A percentile compares a stretch with the other conserved stretches of the same genome.
Conservation (phyloP, 2,888 invertebrate species). For the Luperina testacea region DNA sequence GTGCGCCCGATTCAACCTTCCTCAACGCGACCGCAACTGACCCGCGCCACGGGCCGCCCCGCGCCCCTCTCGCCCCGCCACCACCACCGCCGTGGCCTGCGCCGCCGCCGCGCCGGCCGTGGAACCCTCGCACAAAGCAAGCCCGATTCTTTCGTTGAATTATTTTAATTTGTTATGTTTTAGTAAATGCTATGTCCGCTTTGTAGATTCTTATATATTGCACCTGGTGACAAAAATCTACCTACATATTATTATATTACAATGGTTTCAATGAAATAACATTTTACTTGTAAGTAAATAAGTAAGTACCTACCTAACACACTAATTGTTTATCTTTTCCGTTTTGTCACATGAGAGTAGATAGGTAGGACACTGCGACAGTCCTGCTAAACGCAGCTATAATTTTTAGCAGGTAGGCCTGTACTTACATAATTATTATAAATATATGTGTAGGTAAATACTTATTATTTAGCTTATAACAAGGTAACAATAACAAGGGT, state of each 20-base stretch:
- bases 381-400: background rate
- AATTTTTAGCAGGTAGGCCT: background rate
- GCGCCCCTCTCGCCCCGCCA: conserved; percentile 56
- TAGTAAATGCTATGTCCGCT: conserved; percentile 10
- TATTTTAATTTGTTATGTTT: conserved; percentile 27
- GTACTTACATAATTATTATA: background rate
- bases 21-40: conserved; percentile 90
- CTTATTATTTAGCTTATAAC: background rate
- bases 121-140: conserved; percentile 45
- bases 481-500: background rate
- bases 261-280: background rate
- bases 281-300: background rate
- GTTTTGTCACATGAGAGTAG: background rate
- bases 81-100: conserved; percentile 50
- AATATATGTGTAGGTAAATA: background rate
- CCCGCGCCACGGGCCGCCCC: conserved; percentile 82
- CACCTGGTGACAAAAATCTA: background rate
- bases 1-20: conserved; percentile 90
- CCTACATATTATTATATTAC: background rate
- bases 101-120: conserved; percentile 49
- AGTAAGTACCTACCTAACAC: too few relatives aligned
- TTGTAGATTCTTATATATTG: conserved; percentile 1
- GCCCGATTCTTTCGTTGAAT: conserved; percentile 47
- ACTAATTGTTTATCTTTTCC: background rate
- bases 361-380: background rate